These are phyloP conservation scores for Nyctereutes procyonoides DNA, from an alignment of 2,113 vertebrate species.

Conservation along the genomic window DNA sequence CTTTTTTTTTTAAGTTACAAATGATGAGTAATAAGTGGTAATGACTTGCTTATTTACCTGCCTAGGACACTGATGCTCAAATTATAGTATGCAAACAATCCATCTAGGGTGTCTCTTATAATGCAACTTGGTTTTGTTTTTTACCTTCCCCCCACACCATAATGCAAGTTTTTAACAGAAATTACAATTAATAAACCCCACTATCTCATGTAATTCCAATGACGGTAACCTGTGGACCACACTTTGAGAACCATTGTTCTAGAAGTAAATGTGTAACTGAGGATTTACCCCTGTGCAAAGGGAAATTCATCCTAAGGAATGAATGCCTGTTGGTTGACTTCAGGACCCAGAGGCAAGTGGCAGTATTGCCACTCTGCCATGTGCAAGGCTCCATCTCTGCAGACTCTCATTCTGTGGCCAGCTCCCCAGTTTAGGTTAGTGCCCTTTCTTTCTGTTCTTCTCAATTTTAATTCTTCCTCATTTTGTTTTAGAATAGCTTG, in stretches of 20 bases:
- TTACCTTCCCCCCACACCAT: not conserved
- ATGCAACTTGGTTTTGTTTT: not conserved
- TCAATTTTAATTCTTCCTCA: not conserved
- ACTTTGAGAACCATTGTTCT: not conserved
- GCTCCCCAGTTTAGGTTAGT: not conserved
- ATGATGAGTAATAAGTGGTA: not conserved
- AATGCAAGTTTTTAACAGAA: constrained; percentile 7
- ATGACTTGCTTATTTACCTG: not conserved
- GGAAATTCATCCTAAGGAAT: not conserved
- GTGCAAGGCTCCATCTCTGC: not conserved
- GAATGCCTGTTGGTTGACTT: not conserved
- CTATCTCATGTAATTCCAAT: not conserved
- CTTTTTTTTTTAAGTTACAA: not conserved
- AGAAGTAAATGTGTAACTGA: not conserved
- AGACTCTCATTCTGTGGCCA: not conserved
- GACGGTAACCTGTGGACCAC: not conserved
- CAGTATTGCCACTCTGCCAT: not conserved
- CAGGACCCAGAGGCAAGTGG: not conserved
- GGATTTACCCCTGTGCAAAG: not conserved
- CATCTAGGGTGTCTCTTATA: not conserved
- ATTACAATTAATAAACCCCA: not conserved
- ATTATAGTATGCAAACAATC: not conserved
- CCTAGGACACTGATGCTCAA: not conserved
- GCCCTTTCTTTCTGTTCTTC: not conserved
- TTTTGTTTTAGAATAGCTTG: constrained; percentile 49